Evolutionary conservation across 2,888 invertebrate species (phyloP), one percentile per base, ranked within the genome.

Genomic region (Calephelis perditalis): DNA sequence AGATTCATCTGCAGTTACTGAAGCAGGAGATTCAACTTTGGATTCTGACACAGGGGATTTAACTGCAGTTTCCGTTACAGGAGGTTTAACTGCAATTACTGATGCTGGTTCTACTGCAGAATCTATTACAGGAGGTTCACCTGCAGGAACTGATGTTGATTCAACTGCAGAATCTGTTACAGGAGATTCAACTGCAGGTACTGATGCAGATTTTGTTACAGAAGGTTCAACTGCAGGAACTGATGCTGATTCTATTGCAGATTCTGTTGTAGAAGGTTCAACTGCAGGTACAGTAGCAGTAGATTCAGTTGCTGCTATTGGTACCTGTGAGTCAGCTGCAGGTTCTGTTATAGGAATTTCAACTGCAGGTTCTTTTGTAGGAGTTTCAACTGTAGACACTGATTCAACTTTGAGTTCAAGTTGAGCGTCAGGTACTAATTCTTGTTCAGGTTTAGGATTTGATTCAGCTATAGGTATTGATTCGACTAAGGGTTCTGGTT

Each of bases 21-120:
- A 57, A 47, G 62, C 57, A 40, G 40, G 6, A 40, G 7, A 52
- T 52, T 61, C 49, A 26, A 62, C 37, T 58, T 63, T 61, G 12
- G 65, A 61, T 40, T 56, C 52, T 45, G 35, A 40, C 40, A 40
- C 40, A 40, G 40, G 2, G 6, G 35, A 10, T 26, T 52, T 35
- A 10, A 26, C 11, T 52, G 15, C 35, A 26, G 52, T 11, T 40
- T 40, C 40, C 40, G 40, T 40, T 40, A 40, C 6, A 40, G 40
- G 40, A 40, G 40, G 40, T 40, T 40, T 8, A 35, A 10, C 52
- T 35, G 52, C 26, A 35, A 10, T 26, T 40, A 5, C 40, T 8
- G 40, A 40, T 40, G 8, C 40, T 52, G 11, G 10, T 35, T 52
- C 26, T 26, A 11, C 35, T 9, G 10, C 11, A 11, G 49, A 10